Evolutionary conservation across 1,140 invertebrate species (phyloP).

Genomic region (Megalopta genalis): DNA sequence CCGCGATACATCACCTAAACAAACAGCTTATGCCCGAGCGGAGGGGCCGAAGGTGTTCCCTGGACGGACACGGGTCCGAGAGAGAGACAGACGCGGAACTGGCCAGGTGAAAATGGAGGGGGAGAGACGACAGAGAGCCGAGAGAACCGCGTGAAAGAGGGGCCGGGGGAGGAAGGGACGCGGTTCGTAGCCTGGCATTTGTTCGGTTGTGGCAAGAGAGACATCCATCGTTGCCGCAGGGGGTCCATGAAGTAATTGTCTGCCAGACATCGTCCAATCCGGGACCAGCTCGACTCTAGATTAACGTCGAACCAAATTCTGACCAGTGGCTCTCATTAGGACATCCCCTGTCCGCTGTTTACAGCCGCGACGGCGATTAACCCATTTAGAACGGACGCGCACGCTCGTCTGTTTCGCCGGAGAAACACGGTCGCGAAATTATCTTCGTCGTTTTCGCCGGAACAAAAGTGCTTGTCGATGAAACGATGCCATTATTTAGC

Average conservation of each 20-base stretch:
- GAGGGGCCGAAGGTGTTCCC: slow-evolving; percentile 39
- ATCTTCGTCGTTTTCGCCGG: too few relatives aligned
- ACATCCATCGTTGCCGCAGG: slow-evolving; percentile 75
- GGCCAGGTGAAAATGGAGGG: background rate
- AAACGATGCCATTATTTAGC: too few relatives aligned
- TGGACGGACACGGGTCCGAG: background rate
- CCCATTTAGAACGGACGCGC: too few relatives aligned
- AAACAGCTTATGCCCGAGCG: slow-evolving; percentile 70
- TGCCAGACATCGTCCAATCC: slow-evolving; percentile 72
- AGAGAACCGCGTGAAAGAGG: slow-evolving; percentile 17
- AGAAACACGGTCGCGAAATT: too few relatives aligned
- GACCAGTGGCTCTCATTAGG: slow-evolving; percentile 68
- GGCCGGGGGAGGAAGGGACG: slow-evolving; percentile 13
- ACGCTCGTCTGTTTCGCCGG: too few relatives aligned
- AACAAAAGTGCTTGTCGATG: too few relatives aligned
- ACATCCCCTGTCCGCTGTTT: background rate
- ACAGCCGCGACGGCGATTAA: too few relatives aligned
- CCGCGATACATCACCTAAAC: slow-evolving; percentile 74
- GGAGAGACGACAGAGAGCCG: background rate
- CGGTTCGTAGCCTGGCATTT: slow-evolving; percentile 57
- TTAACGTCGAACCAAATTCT: slow-evolving; percentile 70
- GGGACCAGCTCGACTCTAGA: slow-evolving; percentile 50
- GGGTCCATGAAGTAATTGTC: slow-evolving; percentile 75
- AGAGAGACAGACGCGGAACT: background rate
- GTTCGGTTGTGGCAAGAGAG: slow-evolving; percentile 68